Conservation (phyloP, 2,113 vertebrate genomes). For the Piprites chloris region DNA sequence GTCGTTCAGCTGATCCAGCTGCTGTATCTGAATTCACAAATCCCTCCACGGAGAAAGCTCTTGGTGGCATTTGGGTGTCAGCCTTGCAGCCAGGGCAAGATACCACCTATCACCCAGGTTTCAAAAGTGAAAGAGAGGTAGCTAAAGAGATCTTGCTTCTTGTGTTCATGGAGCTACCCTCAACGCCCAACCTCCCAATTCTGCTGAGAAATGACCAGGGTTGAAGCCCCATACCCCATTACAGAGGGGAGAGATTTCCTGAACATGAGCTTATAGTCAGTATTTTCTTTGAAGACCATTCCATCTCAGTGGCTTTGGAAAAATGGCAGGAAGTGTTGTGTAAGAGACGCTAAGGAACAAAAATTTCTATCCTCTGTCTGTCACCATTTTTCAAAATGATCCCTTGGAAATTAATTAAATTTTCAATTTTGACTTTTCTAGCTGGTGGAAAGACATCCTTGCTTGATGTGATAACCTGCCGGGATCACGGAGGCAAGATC, state of each 20-base stretch:
- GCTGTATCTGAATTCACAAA: not conserved
- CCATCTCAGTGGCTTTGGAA: not conserved
- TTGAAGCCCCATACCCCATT: not conserved
- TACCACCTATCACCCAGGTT: not conserved
- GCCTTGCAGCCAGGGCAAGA: not conserved
- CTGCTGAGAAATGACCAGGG: not conserved
- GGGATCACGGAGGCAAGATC: constrained; percentile 81
- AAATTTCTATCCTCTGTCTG: not conserved
- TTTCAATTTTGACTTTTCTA: constrained; percentile 47
- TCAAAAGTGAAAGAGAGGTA: not conserved
- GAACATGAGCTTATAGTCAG: not conserved
- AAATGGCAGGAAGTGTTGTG: not conserved
- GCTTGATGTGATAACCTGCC: constrained; percentile 90
- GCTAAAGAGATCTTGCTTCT: not conserved
- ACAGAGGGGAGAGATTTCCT: not conserved
- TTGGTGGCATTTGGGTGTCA: not conserved
- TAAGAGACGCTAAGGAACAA: not conserved
- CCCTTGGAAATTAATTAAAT: not conserved
- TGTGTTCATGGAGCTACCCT: not conserved
- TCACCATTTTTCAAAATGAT: not conserved
- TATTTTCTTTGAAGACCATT: not conserved
- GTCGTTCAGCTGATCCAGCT: not conserved
- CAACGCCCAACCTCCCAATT: not conserved
- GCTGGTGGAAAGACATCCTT: constrained; percentile 89
- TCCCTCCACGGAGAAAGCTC: not conserved